These are phyloP conservation scores for Apeltes quadracus DNA, from an alignment of 2,113 vertebrate species.

Conservation along the genomic window DNA sequence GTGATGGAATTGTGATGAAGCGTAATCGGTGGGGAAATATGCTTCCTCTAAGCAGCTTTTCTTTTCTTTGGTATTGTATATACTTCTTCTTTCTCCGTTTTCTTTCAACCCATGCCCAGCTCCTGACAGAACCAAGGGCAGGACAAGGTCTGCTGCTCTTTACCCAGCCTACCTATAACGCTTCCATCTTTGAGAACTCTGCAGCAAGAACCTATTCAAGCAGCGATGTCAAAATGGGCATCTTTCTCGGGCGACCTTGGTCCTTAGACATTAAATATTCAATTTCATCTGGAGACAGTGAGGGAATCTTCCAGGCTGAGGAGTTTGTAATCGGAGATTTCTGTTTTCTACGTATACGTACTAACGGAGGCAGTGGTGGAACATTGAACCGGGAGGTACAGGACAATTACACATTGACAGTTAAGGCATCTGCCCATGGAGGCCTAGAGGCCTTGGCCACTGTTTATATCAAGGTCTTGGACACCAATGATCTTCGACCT, in stretches of 20 bases:
- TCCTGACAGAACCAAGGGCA: slow-evolving; percentile 69
- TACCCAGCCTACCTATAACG: slow-evolving; percentile 90
- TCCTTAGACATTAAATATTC: slow-evolving; percentile 90
- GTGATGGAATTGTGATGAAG: slow-evolving; percentile 89
- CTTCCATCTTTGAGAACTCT: slow-evolving; percentile 92
- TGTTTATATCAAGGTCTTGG: slow-evolving; percentile 90
- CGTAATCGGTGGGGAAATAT: slow-evolving; percentile 83
- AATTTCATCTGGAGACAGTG: slow-evolving; percentile 89
- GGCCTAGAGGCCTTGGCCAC: slow-evolving; percentile 90
- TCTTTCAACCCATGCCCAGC: slow-evolving; percentile 76
- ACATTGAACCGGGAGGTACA: slow-evolving; percentile 95
- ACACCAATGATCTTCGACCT: slow-evolving; percentile 96
- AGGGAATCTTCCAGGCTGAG: slow-evolving; percentile 93
- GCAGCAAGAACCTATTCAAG: slow-evolving; percentile 90
- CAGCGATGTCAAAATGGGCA: slow-evolving; percentile 91
- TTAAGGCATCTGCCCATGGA: slow-evolving; percentile 89
- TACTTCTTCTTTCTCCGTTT: slow-evolving; percentile 78
- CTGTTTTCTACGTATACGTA: slow-evolving; percentile 94
- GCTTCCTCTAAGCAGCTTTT: slow-evolving; percentile 60
- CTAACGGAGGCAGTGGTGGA: slow-evolving; percentile 90
- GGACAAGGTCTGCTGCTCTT: slow-evolving; percentile 87
- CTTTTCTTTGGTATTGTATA: slow-evolving; percentile 62
- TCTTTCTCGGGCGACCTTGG: slow-evolving; percentile 83
- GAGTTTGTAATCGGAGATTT: slow-evolving; percentile 94
- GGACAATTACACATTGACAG: slow-evolving; percentile 91